These are phyloP conservation scores for Dolichomitus sp. DNA, from an alignment of 2,888 invertebrate genomes.

Conservation along the genomic window DNA sequence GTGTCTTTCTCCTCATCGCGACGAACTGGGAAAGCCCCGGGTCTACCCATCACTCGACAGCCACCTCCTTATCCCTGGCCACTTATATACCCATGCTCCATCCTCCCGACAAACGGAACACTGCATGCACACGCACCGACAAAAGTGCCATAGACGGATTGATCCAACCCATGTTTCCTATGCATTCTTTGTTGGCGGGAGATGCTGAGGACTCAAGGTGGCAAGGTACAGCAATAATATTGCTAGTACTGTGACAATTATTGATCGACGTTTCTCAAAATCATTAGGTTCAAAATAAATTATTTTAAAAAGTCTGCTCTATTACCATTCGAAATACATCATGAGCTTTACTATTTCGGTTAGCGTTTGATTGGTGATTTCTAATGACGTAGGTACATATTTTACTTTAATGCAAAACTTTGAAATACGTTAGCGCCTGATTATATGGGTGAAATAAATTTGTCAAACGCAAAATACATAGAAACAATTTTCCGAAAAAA, in stretches of 20 bases:
- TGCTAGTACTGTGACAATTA: background rate
- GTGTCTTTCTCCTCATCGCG: conserved; percentile 68
- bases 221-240: background rate
- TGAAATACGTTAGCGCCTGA: no score
- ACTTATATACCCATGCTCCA: conserved; percentile 72
- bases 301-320: background rate
- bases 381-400: no score
- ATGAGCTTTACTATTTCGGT: no score
- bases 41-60: conserved; percentile 79
- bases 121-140: conserved; percentile 17
- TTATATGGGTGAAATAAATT: background rate
- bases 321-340: no score
- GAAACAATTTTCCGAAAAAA: background rate
- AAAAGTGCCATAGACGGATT: conserved; percentile 39
- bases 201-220: background rate
- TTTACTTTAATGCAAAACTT: background rate
- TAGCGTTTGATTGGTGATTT: no score
- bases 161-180: conserved; percentile 31
- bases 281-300: background rate
- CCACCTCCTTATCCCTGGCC: conserved; percentile 83
- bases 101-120: conserved; percentile 43
- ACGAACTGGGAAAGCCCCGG: conserved; percentile 73
- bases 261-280: background rate
- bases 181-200: background rate
- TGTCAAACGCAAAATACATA: background rate